Evolutionary conservation across 2,888 invertebrate species (phyloP).

Genomic region (Catocala nupta): DNA sequence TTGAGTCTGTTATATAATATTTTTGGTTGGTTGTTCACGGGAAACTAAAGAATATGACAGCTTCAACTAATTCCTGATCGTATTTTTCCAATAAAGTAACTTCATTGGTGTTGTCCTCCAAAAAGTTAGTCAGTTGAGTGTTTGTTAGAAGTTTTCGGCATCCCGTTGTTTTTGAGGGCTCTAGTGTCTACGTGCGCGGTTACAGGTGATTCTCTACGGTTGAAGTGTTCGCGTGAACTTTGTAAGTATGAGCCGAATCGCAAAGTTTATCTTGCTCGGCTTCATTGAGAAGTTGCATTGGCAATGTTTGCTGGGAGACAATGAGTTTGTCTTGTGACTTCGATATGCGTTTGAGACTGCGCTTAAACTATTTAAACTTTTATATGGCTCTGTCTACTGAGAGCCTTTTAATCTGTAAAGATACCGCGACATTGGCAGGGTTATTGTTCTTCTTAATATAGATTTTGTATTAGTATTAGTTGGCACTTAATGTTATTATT

Average conservation of each 20-base stretch:
- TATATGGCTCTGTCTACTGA: constrained; percentile 47
- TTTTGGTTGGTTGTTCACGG: neutral
- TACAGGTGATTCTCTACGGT: constrained; percentile 72
- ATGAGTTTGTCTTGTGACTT: constrained; percentile 77
- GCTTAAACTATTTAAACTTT: constrained; percentile 64
- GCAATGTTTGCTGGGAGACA: constrained; percentile 69
- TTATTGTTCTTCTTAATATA: constrained; percentile 23
- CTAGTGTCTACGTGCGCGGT: constrained; percentile 58
- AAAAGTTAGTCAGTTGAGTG: constrained; percentile 55
- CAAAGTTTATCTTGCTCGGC: constrained; percentile 70
- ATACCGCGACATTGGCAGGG: constrained; percentile 25
- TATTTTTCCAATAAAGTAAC: constrained; percentile 53
- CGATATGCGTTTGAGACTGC: constrained; percentile 65
- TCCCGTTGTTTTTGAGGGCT: constrained; percentile 68
- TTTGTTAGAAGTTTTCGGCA: constrained; percentile 69
- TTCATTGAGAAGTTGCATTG: constrained; percentile 72
- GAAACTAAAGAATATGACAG: constrained; percentile 7
- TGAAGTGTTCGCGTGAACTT: constrained; percentile 68
- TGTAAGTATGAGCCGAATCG: constrained; percentile 71
- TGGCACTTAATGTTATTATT: neutral
- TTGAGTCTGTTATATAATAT: too few relatives aligned
- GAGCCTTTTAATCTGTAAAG: constrained; percentile 49
- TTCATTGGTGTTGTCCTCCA: constrained; percentile 54
- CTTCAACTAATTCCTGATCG: constrained; percentile 41
- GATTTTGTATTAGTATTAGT: neutral